Conservation (phyloP, 64 coral and sea anemone species). For the Pachyseris speciosa region DNA sequence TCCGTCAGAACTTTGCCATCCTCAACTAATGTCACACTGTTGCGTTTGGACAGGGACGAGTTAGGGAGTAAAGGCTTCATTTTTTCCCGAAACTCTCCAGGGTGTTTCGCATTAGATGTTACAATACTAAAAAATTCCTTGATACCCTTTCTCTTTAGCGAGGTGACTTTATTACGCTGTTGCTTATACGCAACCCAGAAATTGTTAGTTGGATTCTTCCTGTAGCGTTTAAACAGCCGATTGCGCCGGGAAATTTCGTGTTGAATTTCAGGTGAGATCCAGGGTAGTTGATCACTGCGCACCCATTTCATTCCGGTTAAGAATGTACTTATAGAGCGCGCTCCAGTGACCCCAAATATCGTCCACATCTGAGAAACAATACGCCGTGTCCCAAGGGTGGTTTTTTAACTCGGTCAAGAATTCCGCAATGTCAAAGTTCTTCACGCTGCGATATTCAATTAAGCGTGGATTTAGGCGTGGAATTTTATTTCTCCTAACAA, state of each 20-base stretch:
- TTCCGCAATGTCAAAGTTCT: not conserved
- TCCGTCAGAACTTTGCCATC: constrained; percentile 34
- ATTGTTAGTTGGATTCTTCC: not conserved
- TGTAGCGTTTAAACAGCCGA: constrained; percentile 5
- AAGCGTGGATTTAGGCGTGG: not conserved
- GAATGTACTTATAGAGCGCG: constrained; percentile 41
- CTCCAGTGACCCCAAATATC: constrained; percentile 47
- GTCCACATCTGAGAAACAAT: constrained; percentile 22
- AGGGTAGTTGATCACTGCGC: constrained; percentile 18
- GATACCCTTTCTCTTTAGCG: too few species aligned
- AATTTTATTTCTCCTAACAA: not conserved
- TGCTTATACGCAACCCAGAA: constrained; percentile 16
- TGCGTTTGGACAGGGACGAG: too few species aligned
- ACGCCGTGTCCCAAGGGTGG: constrained; percentile 37
- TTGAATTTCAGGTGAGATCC: constrained; percentile 39
- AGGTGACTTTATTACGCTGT: constrained; percentile 47
- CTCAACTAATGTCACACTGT: constrained; percentile 45
- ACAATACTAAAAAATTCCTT: too few species aligned
- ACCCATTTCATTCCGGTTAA: constrained; percentile 29
- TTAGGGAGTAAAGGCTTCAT: constrained; percentile 57
- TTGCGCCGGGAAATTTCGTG: constrained; percentile 16
- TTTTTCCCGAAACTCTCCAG: constrained; percentile 57
- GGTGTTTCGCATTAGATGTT: constrained; percentile 57
- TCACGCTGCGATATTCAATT: not conserved
- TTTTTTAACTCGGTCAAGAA: constrained; percentile 13